Conservation (phyloP, 1,140 invertebrate genomes). For the Drosophila bifasciata region DNA sequence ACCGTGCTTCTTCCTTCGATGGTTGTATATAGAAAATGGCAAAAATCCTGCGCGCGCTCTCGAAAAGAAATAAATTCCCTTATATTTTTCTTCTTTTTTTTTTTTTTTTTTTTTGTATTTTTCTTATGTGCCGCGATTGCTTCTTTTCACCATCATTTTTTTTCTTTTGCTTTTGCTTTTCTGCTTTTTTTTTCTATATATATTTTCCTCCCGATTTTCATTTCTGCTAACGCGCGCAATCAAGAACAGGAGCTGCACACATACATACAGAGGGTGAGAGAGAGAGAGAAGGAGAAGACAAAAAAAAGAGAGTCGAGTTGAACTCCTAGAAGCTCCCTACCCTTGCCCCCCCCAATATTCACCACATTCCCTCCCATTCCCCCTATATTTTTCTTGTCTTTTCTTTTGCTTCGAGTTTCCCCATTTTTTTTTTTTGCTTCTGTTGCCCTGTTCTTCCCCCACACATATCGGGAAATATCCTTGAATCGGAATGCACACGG, state of each 20-base stretch:
- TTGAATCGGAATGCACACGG: slow-evolving; percentile 77
- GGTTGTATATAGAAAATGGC: slow-evolving; percentile 61
- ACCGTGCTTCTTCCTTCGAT: too few relatives aligned
- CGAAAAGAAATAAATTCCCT: slow-evolving; percentile 73
- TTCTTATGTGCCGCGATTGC: slow-evolving; percentile 76
- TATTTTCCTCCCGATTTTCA: slow-evolving; percentile 72
- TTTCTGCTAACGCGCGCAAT: slow-evolving; percentile 79
- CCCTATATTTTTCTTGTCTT: slow-evolving; percentile 61
- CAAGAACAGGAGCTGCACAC: slow-evolving; percentile 59
- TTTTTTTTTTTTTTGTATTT: slow-evolving; percentile 29
- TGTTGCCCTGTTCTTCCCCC: slow-evolving; percentile 54
- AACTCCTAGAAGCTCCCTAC: slow-evolving; percentile 49
- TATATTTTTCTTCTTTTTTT: slow-evolving; percentile 30
- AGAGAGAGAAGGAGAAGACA: slow-evolving; percentile 21
- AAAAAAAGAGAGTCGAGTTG: slow-evolving; percentile 22
- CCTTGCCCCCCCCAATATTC: slow-evolving; percentile 4
- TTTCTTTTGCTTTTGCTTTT: slow-evolving; percentile 17
- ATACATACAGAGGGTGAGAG: slow-evolving; percentile 6
- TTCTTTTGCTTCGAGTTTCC: slow-evolving; percentile 57
- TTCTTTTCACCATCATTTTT: slow-evolving; percentile 41
- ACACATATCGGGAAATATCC: slow-evolving; percentile 82
- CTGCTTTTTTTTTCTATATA: slow-evolving; percentile 46
- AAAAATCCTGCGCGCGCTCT: slow-evolving; percentile 74
- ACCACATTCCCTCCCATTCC: slow-evolving; percentile 5
- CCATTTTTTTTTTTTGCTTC: slow-evolving; percentile 34